Base-by-base conservation (phyloP, 1,140 invertebrate species). In the Trichoplusia ni region DNA sequence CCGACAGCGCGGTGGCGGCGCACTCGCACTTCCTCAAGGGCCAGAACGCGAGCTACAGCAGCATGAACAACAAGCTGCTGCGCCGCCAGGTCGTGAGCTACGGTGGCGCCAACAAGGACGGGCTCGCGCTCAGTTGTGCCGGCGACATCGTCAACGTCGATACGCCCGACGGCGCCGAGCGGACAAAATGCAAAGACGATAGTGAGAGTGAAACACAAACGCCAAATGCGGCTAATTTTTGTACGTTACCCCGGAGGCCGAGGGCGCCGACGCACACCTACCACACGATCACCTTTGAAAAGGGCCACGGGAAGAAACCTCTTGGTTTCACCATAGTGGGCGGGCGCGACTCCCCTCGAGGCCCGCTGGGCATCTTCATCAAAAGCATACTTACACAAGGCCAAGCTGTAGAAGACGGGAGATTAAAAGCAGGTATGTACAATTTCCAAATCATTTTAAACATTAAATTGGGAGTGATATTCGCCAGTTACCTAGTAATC, bases 301-400 rank as follows among this genome's bases (percentile, higher is more conserved):
- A 98, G 82, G 96, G 96, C 2, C 92, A 93, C 1, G 95, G 95
- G 2, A 95, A 95, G 73, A 97, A 97, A 82, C 96, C 95, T 0
- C 90, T 98, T 1, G 96, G 97, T 4, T 98, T 98, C 79, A 97
- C 96, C 42, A 97, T 98, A 68, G 97, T 98, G 0, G 97, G 97
- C 5, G 97, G 97, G 25, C 92, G 93, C 51, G 97, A 98, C 83
- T 97, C 96, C 14, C 95, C 97, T 0, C 94, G 95, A 89, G 97
- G 97, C 62, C 95, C 94, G 68, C 94, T 98, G 82, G 96, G 94
- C 73, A 98, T 98, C 76, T 98, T 97, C 86, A 96, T 98, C 19
- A 97, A 98, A 87, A 96, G 96, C 53, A 96, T 98, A 61, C 94
- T 98, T 77, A 94, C 96, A 7, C 93, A 94, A 77, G 97, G 97